Conservation (phyloP, 2,113 vertebrate species). For the Orycteropus afer region DNA sequence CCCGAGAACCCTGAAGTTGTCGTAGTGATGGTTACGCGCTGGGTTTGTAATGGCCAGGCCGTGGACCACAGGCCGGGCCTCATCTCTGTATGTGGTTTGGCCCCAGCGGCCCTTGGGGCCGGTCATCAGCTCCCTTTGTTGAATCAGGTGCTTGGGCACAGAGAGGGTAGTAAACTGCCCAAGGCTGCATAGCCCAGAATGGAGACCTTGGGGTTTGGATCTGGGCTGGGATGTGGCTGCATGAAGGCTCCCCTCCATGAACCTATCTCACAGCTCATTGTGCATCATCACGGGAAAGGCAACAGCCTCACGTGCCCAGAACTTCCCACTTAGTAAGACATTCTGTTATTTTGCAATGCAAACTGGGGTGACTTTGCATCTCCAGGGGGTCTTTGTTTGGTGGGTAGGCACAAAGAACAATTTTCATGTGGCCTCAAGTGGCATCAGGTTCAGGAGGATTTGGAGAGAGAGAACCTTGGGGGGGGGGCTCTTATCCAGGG, state of each 20-base stretch:
- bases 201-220: background rate
- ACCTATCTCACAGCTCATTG: too few species aligned
- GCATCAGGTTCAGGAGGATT: background rate
- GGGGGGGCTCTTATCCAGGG: background rate
- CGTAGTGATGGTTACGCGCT: too few species aligned
- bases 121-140: background rate
- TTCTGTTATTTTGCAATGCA: too few species aligned
- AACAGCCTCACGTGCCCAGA: background rate
- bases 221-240: accelerated
- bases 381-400: background rate
- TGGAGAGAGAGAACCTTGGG: too few species aligned
- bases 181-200: background rate
- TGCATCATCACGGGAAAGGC: background rate
- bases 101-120: background rate
- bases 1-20: background rate
- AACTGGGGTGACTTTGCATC: background rate
- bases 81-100: too few species aligned
- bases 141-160: background rate
- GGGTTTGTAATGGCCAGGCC: background rate
- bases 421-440: background rate
- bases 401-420: background rate
- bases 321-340: background rate
- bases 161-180: background rate
- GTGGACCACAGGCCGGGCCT: background rate
- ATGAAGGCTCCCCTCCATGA: accelerated